Evolutionary conservation across 2,888 invertebrate genomes (phyloP), one percentile per base, ranked within the genome.

Genomic region (Teinopalpus imperialis): DNA sequence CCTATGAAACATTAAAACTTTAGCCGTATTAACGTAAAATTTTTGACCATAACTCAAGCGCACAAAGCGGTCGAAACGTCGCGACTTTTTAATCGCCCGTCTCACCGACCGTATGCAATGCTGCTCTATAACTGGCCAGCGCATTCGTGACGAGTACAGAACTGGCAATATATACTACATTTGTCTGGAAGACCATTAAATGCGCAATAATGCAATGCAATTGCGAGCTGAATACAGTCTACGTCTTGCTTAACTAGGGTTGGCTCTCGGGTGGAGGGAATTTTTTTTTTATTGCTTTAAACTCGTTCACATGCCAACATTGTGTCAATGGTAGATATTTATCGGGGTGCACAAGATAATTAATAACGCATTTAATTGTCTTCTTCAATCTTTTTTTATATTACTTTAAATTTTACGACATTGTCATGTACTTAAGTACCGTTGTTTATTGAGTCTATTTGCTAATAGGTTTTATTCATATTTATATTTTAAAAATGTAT

Each of bases 151-250:
- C 18, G 14, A 24, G 8, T 21, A 27, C 39, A 29, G 20, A 27
- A 27, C 32, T 14, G 34, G 40, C 40, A 39, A 45, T 40, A 13
- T 34, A 40, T 16, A 34, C 32, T 36, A 34, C 45, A 10, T 39
- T 45, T 45, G 45, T 40, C 40, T 29, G 40, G 32, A 26, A 12
- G 39, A n/a, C 39, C 45, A 45, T 45, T 45, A 45, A 45, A 45
- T 40, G 40, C 26, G 45, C 45, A 45, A 45, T 45, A 45, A 45
- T 34, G 45, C 27, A 45, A 20, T 39, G 45, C 39, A 45, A 45
- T 45, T 40, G 45, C 32, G 13, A 20, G 27, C 24, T 27, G 39
- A 34, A 37, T 44, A 39, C 26, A 39, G 18, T 44, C 37, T 20
- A 37, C 31, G 24, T 44, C 31, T 44, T 12, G 13, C 31, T 37